Percentiles rank a stretch among this genome's conserved stretches.
phyloP scores from a whole-genome alignment of 1,140 invertebrate genomes.

The Trachymyrmex cornetzi region DNA sequence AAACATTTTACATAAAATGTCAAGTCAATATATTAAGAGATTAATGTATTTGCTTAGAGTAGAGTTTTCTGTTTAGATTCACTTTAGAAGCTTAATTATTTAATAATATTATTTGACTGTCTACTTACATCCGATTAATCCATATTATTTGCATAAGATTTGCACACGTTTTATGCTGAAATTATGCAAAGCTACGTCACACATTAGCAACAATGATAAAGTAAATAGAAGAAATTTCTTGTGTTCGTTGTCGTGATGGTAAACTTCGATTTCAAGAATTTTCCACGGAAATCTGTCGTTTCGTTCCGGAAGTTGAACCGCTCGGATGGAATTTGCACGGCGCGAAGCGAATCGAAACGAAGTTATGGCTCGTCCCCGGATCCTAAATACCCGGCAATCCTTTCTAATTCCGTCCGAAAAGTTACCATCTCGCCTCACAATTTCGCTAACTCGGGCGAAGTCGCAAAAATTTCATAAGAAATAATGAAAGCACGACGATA shows the following conservation, averaged over 20 bases:
- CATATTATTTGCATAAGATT: background rate
- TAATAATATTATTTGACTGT: background rate
- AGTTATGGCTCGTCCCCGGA: conserved; percentile 65
- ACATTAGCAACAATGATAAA: background rate
- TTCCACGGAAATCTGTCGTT: conserved; percentile 66
- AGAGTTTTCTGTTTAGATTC: background rate
- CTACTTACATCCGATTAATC: background rate
- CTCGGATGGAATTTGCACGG: conserved; percentile 50
- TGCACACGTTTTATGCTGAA: conserved; percentile 14
- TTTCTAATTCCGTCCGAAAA: conserved; percentile 67
- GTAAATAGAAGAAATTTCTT: conserved; percentile 35
- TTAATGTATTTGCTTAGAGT: background rate
- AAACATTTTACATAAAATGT: background rate
- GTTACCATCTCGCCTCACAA: background rate
- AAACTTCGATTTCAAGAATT: conserved; percentile 71
- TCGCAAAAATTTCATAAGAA: conserved; percentile 59
- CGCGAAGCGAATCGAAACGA: conserved; percentile 57
- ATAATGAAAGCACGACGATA: conserved; percentile 52
- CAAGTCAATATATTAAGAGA: background rate
- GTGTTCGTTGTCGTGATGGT: background rate
- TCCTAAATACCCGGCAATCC: conserved; percentile 68
- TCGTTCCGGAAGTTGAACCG: conserved; percentile 49
- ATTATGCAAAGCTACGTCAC: background rate
- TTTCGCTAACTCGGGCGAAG: conserved; percentile 8
- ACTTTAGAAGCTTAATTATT: background rate